phyloP scores from a whole-genome alignment of 1,140 invertebrate genomes.

The Calycopis cecrops region DNA sequence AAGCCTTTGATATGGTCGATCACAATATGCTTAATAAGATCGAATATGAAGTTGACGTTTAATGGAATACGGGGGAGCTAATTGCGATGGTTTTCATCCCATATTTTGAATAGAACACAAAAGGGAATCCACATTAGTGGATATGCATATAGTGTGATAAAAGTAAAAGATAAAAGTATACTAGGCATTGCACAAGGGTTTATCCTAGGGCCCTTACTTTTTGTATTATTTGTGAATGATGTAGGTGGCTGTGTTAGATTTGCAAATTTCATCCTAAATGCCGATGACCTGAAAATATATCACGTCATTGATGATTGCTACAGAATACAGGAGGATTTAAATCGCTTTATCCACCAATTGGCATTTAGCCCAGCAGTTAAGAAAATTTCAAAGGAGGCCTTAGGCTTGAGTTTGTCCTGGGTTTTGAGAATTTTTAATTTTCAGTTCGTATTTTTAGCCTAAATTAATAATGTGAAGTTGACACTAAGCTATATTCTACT shows the following conservation, averaged over 20 bases:
- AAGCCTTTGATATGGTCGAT: slow-evolving; percentile 19
- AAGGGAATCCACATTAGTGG: slow-evolving; percentile 17
- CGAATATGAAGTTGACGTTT: slow-evolving; percentile 14
- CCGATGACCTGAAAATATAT: slow-evolving; percentile 49
- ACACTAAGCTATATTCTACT: too few species aligned
- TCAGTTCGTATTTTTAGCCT: too few species aligned
- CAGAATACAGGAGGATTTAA: slow-evolving; percentile 25
- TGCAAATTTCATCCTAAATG: slow-evolving; percentile 31
- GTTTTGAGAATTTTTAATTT: too few species aligned
- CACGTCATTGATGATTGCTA: slow-evolving; percentile 16
- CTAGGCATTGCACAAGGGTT: slow-evolving; percentile 39
- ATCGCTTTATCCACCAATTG: slow-evolving; percentile 25
- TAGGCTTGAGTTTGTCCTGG: too few species aligned
- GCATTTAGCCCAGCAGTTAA: too few species aligned
- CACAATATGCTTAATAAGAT: slow-evolving; percentile 17
- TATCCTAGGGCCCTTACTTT: slow-evolving; percentile 36
- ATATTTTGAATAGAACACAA: slow-evolving; percentile 15
- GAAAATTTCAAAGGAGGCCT: too few species aligned
- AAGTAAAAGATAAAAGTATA: too few species aligned
- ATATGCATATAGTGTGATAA: slow-evolving; percentile 15
- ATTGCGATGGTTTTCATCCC: slow-evolving; percentile 16
- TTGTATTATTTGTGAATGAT: slow-evolving; percentile 42
- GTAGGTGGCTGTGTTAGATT: slow-evolving; percentile 27
- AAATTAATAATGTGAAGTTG: too few species aligned
- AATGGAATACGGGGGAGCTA: too few species aligned